Evolutionary conservation across 2,797 vertebrate genomes (phyloP).

Genomic region (Loris lydekkerianus): DNA sequence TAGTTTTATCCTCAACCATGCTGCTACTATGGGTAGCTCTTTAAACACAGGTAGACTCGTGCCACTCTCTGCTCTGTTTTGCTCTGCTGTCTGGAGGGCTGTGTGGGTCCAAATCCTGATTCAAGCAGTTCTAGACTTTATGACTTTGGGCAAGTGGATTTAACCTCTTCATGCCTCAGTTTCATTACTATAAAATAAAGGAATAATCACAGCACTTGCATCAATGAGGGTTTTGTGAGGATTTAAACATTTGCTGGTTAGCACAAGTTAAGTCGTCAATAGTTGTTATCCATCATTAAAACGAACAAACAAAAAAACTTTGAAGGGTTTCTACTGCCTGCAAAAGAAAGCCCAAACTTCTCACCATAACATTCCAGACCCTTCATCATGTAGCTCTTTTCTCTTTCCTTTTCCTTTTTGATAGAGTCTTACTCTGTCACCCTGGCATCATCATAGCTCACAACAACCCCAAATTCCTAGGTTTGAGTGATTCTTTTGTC

Average conservation of each 20-base stretch:
- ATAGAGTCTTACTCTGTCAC: no score
- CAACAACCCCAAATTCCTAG: no score
- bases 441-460: no score
- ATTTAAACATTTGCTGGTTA: neutral
- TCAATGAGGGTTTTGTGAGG: conserved; percentile 16
- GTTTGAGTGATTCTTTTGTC: no score
- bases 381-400: neutral
- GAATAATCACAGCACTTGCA: neutral
- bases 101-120: neutral
- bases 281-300: neutral
- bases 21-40: neutral
- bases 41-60: neutral
- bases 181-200: neutral
- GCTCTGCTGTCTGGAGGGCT: neutral
- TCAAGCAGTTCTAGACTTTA: neutral
- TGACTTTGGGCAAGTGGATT: neutral
- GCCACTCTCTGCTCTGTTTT: neutral
- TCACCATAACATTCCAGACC: neutral
- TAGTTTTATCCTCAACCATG: neutral
- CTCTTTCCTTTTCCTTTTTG: no score
- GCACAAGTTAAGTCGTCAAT: neutral
- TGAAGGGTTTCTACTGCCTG: neutral
- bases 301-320: neutral
- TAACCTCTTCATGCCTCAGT: neutral
- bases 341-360: neutral